Conservation (phyloP, 2,113 vertebrate genomes). For the Scatophagus argus region DNA sequence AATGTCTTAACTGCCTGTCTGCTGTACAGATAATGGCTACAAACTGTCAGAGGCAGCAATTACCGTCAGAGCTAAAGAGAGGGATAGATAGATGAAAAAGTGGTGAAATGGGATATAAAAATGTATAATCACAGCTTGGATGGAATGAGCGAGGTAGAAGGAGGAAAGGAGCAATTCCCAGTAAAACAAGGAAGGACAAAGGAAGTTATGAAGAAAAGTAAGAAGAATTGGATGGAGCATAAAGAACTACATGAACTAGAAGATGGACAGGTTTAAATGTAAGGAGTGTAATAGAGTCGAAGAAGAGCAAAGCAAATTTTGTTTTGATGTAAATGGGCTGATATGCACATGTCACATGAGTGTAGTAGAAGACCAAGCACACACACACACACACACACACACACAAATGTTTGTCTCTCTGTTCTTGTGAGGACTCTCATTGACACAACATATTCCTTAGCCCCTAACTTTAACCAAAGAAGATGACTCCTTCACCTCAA, state of each 20-base stretch:
- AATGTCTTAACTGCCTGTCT: constrained; percentile 16
- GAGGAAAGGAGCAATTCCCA: not conserved
- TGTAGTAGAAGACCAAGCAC: too few relatives aligned
- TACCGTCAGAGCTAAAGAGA: constrained; percentile 33
- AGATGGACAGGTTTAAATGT: not conserved
- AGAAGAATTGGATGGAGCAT: not conserved
- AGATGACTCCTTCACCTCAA: too few relatives aligned
- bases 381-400: too few relatives aligned
- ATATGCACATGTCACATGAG: not conserved
- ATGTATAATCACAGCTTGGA: constrained; percentile 10
- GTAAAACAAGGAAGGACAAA: constrained; percentile 7
- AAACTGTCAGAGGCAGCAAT: constrained; percentile 46
- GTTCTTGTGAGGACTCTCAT: too few relatives aligned
- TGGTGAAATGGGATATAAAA: constrained; percentile 27
- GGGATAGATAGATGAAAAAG: not conserved
- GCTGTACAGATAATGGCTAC: constrained; percentile 7
- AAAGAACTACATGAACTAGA: not conserved
- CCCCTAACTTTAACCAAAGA: not conserved
- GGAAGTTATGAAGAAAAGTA: not conserved
- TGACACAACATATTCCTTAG: not conserved
- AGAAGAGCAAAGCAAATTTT: not conserved
- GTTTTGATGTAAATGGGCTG: not conserved
- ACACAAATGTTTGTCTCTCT: too few relatives aligned
- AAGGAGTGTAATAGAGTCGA: not conserved
- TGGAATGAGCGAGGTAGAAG: not conserved